Evolutionary conservation across 37 sponge, comb jelly and placozoan species (phyloP), one percentile per base, ranked within the genome.

Genomic region (Cliona cf. orientalis): DNA sequence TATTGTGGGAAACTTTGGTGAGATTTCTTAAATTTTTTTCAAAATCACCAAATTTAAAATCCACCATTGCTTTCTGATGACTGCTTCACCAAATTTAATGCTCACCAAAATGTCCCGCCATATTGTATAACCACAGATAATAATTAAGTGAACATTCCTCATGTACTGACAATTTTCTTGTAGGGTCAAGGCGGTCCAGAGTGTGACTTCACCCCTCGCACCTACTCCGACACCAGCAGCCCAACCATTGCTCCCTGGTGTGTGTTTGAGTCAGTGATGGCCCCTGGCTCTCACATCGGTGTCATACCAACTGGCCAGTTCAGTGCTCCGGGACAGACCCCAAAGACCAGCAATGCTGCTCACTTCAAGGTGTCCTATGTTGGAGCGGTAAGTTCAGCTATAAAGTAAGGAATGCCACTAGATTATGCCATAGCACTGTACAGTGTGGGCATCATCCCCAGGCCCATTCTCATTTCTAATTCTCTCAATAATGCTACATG

Each of bases 151-250:
- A n/a, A n/a, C n/a, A n/a, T n/a, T n/a, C n/a, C n/a, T n/a, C n/a
- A n/a, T n/a, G n/a, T n/a, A n/a, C n/a, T n/a, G n/a, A n/a, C n/a
- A n/a, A 49, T 49, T 9, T 49, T 19, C 53, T 9, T 49, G 23
- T 49, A 85, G 91, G 89, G 83, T 0, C 63, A 58, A 39, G 89
- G 93, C 33, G 93, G 89, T n/a, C 78, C 77, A 2, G 93, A 93
- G n/a, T 84, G 93, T 85, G 93, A 93, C 76, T 93, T 93, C 78
- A 37, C 33, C 28, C 78, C 78, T 7, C 5, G 14, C 12, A 9
- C 60, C 60, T 29, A 25, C 28, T 12, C 70, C 21, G 55, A 19
- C 1, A 72, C 55, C 19, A 34, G 25, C 34, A 17, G 11, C 11
- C 55, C 29, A 5, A 35, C 76, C 12, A 60, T 83, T n/a, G 63